Evolutionary conservation across 2,113 vertebrate species (phyloP).

Genomic region (Scomber colias): DNA sequence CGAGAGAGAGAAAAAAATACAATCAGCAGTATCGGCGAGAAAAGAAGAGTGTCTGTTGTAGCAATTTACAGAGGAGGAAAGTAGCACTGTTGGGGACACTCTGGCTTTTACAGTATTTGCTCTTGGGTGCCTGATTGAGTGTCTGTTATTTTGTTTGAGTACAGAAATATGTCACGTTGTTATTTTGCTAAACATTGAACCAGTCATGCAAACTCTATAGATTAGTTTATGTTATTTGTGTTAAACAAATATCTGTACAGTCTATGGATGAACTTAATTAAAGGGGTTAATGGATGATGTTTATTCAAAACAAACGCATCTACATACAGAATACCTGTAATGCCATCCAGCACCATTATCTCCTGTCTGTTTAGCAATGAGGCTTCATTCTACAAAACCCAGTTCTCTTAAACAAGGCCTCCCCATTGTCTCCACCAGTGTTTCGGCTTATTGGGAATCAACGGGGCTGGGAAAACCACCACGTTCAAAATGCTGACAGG

Average conservation of each 20-base stretch:
- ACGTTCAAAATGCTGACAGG: constrained; percentile 99
- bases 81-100: constrained; percentile 39
- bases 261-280: constrained; percentile 19
- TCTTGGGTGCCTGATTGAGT: constrained; percentile 45
- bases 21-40: constrained; percentile 33
- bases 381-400: neutral
- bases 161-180: constrained; percentile 46
- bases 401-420: constrained; percentile 37
- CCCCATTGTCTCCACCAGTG: constrained; percentile 84
- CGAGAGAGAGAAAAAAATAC: constrained; percentile 33
- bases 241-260: constrained; percentile 3
- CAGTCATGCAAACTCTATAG: neutral
- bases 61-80: constrained; percentile 37
- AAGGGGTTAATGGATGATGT: constrained; percentile 8
- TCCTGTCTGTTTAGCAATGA: constrained; percentile 31
- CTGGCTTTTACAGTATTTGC: constrained; percentile 10
- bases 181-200: constrained; percentile 38
- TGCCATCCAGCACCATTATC: neutral
- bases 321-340: neutral
- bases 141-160: constrained; percentile 57
- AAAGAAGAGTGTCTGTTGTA: constrained; percentile 48
- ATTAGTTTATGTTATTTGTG: neutral
- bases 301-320: constrained; percentile 7
- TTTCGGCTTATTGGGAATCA: constrained; percentile 98
- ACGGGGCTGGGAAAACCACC: constrained; percentile 97